phyloP scores from a whole-genome alignment of 53 echinoderm and acorn worm species.

The Arbacia lixula region DNA sequence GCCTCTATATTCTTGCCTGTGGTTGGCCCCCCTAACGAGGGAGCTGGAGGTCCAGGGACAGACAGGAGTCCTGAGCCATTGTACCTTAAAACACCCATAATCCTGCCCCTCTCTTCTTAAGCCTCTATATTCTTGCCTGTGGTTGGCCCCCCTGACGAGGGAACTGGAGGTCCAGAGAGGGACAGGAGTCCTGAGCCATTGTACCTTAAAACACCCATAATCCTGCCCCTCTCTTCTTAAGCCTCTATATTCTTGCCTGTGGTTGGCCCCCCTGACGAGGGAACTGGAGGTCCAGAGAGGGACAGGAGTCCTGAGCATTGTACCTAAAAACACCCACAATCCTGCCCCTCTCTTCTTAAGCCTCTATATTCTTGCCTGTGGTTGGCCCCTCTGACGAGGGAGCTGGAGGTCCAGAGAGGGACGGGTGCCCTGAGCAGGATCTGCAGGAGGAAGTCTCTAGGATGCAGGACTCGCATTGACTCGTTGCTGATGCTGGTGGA shows the following conservation, averaged over 20 bases:
- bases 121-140: no score
- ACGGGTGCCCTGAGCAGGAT: constrained; percentile 77
- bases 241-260: no score
- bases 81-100: no score
- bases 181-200: background rate
- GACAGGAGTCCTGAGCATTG: constrained; percentile 79
- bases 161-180: background rate
- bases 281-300: constrained; percentile 95
- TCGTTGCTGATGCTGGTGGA: constrained; percentile 74
- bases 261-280: constrained; percentile 88
- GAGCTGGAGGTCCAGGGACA: constrained; percentile 93
- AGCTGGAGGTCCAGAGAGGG: constrained; percentile 95
- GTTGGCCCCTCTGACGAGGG: constrained; percentile 88
- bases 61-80: constrained; percentile 75
- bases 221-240: no score
- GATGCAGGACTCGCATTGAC: constrained; percentile 74
- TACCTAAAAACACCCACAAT: no score
- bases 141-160: background rate
- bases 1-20: constrained; percentile 78
- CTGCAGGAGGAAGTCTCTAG: constrained; percentile 88
- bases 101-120: no score
- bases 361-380: constrained; percentile 79
- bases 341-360: no score
- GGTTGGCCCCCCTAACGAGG: constrained; percentile 87
- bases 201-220: no score